phyloP scores from a whole-genome alignment of 2,797 vertebrate species.

The Pogonophryne albipinna region DNA sequence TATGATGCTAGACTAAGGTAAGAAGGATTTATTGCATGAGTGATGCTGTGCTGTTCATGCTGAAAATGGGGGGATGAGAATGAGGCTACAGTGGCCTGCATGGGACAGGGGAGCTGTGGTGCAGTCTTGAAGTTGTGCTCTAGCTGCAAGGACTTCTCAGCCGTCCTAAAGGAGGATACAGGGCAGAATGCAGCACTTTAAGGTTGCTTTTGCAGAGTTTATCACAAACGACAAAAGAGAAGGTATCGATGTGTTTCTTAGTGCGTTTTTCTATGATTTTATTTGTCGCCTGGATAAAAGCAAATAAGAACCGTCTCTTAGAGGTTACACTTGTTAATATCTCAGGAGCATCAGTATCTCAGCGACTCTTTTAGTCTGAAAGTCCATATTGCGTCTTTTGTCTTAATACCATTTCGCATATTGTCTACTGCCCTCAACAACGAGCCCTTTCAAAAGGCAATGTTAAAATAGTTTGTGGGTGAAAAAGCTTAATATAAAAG shows the following conservation, averaged over 20 bases:
- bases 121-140: slow-evolving; percentile 78
- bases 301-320: slow-evolving; percentile 14
- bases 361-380: slow-evolving; percentile 35
- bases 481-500: slow-evolving; percentile 25
- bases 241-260: background rate
- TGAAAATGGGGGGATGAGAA: slow-evolving; percentile 50
- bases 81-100: slow-evolving; percentile 71
- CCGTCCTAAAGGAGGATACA: slow-evolving; percentile 48
- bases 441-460: slow-evolving; percentile 25
- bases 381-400: slow-evolving; percentile 43
- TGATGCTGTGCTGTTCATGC: slow-evolving; percentile 30
- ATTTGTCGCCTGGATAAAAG: slow-evolving; percentile 17
- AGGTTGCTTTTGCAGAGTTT: slow-evolving; percentile 26
- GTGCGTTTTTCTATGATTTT: background rate
- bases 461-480: slow-evolving; percentile 37
- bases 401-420: slow-evolving; percentile 16
- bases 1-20: slow-evolving; percentile 31
- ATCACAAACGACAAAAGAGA: background rate
- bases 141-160: slow-evolving; percentile 58
- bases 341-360: slow-evolving; percentile 31
- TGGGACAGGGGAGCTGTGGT: slow-evolving; percentile 76
- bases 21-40: slow-evolving; percentile 27
- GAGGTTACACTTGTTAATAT: slow-evolving; percentile 8
- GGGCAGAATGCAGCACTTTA: slow-evolving; percentile 26
- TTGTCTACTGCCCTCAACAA: slow-evolving; percentile 10